Conservation (phyloP, 2,888 invertebrate species). For the Cyclophora punctaria region DNA sequence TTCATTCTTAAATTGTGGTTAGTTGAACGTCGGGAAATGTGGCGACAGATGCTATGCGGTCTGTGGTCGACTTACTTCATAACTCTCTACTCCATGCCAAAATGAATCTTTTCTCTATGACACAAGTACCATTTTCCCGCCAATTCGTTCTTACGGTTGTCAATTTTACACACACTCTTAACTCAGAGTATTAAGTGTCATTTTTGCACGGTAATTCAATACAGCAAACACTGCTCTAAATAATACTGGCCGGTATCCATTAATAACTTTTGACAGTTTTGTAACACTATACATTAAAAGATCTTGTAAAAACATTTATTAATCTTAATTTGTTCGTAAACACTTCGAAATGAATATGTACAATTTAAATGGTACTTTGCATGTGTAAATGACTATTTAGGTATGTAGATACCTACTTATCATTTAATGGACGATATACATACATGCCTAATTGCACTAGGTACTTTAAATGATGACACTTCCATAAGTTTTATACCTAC, state of each 20-base stretch:
- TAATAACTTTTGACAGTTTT: not conserved
- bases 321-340: no score
- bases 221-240: not conserved
- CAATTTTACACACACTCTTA: no score
- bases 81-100: conserved; percentile 11
- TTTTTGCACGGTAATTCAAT: conserved; percentile 4
- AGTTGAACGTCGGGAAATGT: conserved; percentile 38
- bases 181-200: no score
- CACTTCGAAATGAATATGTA: no score
- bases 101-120: conserved; percentile 15
- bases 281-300: not conserved
- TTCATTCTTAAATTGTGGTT: conserved; percentile 48
- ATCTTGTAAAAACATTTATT: not conserved
- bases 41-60: conserved; percentile 51
- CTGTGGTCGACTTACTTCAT: conserved; percentile 32
- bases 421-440: no score
- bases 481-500: no score
- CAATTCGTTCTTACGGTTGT: no score
- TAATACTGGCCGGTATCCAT: not conserved
- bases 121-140: conserved; percentile 17
- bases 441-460: no score
- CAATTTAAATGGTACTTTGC: no score
- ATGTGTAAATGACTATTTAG: no score
- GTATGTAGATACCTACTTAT: no score
- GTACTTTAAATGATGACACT: no score